Conservation (phyloP, 2,797 vertebrate species). For the Eurystomus glaucurus region DNA sequence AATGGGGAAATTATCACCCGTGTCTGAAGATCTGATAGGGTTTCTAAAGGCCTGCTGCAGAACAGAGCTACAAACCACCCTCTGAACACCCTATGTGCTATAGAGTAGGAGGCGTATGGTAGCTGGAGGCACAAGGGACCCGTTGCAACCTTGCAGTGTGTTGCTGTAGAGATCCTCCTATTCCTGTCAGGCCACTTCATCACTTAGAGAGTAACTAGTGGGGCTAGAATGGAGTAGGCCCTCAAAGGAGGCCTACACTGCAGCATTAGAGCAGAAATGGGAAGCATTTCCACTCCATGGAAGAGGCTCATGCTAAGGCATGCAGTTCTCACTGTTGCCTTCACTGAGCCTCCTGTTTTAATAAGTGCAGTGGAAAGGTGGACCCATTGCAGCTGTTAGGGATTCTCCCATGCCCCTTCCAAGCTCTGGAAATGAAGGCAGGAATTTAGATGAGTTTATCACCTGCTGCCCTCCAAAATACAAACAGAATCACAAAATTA, state of each 20-base stretch:
- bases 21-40: background rate
- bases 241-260: background rate
- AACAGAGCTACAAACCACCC: background rate
- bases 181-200: background rate
- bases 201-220: background rate
- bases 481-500: background rate
- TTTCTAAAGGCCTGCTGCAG: background rate
- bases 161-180: background rate
- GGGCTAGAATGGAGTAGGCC: background rate
- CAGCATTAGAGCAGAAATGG: fast-evolving
- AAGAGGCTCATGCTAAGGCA: fast-evolving
- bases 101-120: fast-evolving
- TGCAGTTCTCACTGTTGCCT: fast-evolving
- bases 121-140: background rate
- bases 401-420: background rate
- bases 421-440: background rate
- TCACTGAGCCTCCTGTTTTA: background rate
- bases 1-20: background rate
- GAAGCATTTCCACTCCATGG: background rate
- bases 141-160: background rate
- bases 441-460: background rate
- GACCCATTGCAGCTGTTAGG: background rate
- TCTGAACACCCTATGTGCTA: background rate
- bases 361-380: fast-evolving
- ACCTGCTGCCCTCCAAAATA: background rate